Conservation (phyloP, 1,140 invertebrate genomes). For the Lasioglossum baleicum region DNA sequence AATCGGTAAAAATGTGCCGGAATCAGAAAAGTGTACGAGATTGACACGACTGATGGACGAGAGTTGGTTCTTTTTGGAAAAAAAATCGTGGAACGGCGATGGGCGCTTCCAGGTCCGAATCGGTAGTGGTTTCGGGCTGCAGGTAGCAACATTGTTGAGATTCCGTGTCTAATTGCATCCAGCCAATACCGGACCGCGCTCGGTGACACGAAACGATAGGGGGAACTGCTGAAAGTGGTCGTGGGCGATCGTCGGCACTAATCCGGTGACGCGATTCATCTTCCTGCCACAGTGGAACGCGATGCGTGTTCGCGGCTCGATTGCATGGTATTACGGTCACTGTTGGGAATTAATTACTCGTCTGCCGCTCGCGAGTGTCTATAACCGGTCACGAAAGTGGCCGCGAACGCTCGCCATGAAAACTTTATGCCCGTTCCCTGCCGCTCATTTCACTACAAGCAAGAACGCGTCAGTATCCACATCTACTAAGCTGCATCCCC, state of each 20-base stretch:
- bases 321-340: constrained; percentile 42
- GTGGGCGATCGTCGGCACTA: constrained; percentile 22
- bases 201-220: constrained; percentile 16
- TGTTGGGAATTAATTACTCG: constrained; percentile 49
- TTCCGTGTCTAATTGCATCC: constrained; percentile 26
- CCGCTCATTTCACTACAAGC: neutral
- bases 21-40: no score
- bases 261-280: constrained; percentile 45
- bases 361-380: neutral
- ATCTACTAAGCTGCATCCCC: no score
- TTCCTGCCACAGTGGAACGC: constrained; percentile 42
- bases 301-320: constrained; percentile 44
- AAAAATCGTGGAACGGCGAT: no score
- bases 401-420: constrained; percentile 20
- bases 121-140: no score
- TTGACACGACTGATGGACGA: no score
- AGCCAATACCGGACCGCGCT: constrained; percentile 4
- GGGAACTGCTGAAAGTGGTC: constrained; percentile 7
- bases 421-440: constrained; percentile 4
- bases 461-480: neutral
- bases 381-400: constrained; percentile 21
- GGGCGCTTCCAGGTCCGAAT: no score
- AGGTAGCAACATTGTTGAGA: constrained; percentile 3
- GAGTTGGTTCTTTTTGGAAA: no score
- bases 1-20: no score